Evolutionary conservation across 2,888 invertebrate species (phyloP).

Genomic region (Tortrix viridana): DNA sequence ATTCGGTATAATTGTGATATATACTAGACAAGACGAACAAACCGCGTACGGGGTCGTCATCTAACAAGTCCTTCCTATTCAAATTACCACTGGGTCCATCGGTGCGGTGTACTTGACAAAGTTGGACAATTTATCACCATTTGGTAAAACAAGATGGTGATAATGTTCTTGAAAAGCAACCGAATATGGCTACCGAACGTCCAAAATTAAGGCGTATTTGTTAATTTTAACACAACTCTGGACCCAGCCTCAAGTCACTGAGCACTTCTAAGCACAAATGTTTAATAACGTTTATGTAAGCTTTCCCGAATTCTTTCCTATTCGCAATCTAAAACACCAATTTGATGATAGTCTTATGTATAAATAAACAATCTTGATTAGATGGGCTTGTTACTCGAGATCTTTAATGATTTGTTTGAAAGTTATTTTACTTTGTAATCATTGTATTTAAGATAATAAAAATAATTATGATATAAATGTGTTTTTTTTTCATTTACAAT

Average conservation of each 20-base stretch:
- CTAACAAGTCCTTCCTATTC: constrained; percentile 25
- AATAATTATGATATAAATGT: constrained; percentile 58
- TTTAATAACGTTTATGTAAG: background rate
- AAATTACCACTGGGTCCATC: background rate
- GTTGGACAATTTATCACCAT: too few species aligned
- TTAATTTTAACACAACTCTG: too few species aligned
- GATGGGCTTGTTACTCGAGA: constrained; percentile 23
- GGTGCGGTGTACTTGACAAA: too few species aligned
- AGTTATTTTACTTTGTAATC: constrained; percentile 82
- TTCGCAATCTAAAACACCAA: background rate
- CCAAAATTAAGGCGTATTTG: too few species aligned
- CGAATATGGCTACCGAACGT: too few species aligned
- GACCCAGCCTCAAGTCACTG: background rate
- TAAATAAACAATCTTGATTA: background rate
- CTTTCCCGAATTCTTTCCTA: background rate
- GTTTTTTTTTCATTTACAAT: constrained; percentile 2
- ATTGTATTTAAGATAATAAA: constrained; percentile 80
- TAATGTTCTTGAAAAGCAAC: too few species aligned
- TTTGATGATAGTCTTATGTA: background rate
- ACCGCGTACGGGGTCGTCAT: constrained; percentile 9
- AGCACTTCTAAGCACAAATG: constrained; percentile 28
- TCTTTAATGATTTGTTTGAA: constrained; percentile 58
- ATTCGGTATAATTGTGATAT: constrained; percentile 76
- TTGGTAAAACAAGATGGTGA: too few species aligned
- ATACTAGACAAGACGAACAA: constrained; percentile 72